Conservation (phyloP, 2,888 invertebrate species). For the Campaea margaritaria region DNA sequence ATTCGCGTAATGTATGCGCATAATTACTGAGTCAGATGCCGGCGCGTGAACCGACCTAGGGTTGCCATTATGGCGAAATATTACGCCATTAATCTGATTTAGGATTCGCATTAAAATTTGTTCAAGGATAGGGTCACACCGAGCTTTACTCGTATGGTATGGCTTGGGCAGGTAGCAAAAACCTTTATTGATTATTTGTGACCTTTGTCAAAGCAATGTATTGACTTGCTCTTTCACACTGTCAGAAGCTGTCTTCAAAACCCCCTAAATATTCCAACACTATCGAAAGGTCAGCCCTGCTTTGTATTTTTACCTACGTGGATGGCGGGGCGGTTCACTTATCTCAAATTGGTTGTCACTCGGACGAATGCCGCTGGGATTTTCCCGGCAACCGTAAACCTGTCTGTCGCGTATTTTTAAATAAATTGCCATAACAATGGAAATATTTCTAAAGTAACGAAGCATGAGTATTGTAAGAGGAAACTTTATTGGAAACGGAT, state of each 20-base stretch:
- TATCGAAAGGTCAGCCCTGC: constrained; percentile 14
- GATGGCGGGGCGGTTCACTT: constrained; percentile 15
- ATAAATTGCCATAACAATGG: constrained; percentile 21
- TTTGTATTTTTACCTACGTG: constrained; percentile 14
- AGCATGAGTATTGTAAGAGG: background rate
- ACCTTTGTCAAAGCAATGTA: background rate
- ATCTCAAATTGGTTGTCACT: constrained; percentile 28
- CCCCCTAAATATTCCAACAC: background rate
- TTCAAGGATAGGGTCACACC: background rate
- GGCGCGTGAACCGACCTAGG: constrained; percentile 39
- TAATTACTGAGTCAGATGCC: constrained; percentile 52
- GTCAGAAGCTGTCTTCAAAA: background rate
- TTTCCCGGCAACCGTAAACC: constrained; percentile 26
- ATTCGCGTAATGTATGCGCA: constrained; percentile 59
- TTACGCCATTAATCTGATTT: constrained; percentile 21
- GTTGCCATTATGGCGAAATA: constrained; percentile 35
- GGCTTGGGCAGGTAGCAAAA: too few species aligned
- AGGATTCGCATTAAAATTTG: constrained; percentile 8
- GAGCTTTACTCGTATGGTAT: background rate
- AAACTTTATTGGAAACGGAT: background rate
- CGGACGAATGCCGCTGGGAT: constrained; percentile 26
- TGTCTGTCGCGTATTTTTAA: constrained; percentile 25
- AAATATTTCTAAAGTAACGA: background rate
- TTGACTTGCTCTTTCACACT: too few species aligned
- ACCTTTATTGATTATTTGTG: too few species aligned